A percentile compares a stretch with the other conserved stretches of the same genome.
Evolutionary conservation across 2,113 vertebrate species (phyloP).

Genomic region (Zosterops borbonicus): DNA sequence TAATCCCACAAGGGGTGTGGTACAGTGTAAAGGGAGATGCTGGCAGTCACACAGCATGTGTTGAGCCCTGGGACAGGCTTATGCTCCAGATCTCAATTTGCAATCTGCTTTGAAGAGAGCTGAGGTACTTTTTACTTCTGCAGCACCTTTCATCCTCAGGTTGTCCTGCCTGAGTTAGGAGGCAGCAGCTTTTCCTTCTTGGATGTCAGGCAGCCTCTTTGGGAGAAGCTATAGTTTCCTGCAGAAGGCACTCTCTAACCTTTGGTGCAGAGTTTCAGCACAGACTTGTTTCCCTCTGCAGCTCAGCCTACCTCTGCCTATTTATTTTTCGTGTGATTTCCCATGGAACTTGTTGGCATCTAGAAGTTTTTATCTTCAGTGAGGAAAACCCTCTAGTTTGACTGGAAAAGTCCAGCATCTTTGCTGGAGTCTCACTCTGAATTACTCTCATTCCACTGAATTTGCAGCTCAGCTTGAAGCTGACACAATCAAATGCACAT

Average conservation of each 20-base stretch:
- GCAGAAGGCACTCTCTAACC: not conserved
- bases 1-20: not conserved
- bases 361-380: not conserved
- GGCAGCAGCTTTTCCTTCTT: not conserved
- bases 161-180: not conserved
- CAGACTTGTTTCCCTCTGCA: not conserved
- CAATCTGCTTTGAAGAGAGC: not conserved
- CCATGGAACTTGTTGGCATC: not conserved
- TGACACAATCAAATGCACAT: not conserved
- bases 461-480: not conserved
- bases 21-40: not conserved
- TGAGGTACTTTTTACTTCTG: not conserved
- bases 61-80: not conserved
- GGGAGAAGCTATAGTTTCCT: not conserved
- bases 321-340: not conserved
- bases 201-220: not conserved
- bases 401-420: not conserved
- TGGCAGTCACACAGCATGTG: rapidly evolving
- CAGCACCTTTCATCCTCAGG: not conserved
- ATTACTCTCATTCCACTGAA: not conserved
- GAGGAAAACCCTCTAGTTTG: not conserved
- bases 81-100: not conserved
- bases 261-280: not conserved
- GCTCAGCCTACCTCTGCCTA: not conserved
- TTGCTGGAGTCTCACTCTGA: not conserved